These are phyloP conservation scores for Fistularia commersonii DNA, from an alignment of 2,797 vertebrate genomes.

Conservation along the genomic window DNA sequence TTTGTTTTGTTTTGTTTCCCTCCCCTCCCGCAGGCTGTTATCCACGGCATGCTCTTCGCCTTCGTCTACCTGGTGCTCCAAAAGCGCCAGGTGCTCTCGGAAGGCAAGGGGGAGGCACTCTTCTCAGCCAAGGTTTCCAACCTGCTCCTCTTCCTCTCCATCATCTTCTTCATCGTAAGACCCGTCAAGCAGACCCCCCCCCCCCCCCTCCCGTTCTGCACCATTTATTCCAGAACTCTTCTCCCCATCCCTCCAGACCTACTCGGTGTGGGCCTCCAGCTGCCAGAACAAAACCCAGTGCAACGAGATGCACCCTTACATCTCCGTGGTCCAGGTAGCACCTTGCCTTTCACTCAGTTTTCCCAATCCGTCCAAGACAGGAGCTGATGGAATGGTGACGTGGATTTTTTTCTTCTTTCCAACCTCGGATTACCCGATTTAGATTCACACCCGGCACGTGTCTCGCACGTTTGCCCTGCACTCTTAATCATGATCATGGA, in stretches of 20 bases:
- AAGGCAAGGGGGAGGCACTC: conserved; percentile 90
- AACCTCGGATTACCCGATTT: too few relatives aligned
- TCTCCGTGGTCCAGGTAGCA: conserved; percentile 93
- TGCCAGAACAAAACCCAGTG: conserved; percentile 96
- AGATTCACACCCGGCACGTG: too few relatives aligned
- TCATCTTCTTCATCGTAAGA: conserved; percentile 90
- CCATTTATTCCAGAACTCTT: not conserved
- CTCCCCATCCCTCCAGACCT: conserved; percentile 74
- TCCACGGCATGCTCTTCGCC: conserved; percentile 94
- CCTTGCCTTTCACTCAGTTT: not conserved
- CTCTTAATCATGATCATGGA: too few relatives aligned
- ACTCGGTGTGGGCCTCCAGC: conserved; percentile 96
- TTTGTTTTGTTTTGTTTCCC: not conserved
- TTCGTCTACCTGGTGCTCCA: conserved; percentile 93
- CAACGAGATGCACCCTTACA: conserved; percentile 94
- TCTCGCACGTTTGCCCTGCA: too few relatives aligned
- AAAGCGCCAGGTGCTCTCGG: conserved; percentile 86
- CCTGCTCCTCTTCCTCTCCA: conserved; percentile 86
- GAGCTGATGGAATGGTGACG: too few relatives aligned
- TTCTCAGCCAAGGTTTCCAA: conserved; percentile 89
- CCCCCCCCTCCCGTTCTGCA: not conserved
- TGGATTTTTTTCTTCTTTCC: too few relatives aligned
- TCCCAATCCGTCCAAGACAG: not conserved
- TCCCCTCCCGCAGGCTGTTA: conserved; percentile 80
- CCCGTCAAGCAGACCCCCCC: not conserved